A percentile compares a stretch with the other conserved stretches of the same genome.
These are phyloP conservation scores for Drosophila paramelanica DNA, from an alignment of 2,888 invertebrate species.

Conservation along the genomic window DNA sequence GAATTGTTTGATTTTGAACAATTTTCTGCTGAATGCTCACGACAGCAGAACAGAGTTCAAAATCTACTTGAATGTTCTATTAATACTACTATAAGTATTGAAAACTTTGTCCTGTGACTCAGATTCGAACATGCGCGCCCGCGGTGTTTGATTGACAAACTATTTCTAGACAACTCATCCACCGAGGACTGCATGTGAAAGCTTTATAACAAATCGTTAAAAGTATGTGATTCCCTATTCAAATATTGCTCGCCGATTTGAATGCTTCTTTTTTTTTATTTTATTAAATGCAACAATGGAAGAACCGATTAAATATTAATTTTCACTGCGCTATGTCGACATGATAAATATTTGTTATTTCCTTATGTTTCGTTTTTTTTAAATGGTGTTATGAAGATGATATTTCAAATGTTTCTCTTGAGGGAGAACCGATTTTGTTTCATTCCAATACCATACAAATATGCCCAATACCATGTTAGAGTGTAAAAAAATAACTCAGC, in stretches of 20 bases:
- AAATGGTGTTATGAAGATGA: slow-evolving; percentile 34
- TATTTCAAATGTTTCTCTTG: slow-evolving; percentile 22
- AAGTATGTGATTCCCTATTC: slow-evolving; percentile 61
- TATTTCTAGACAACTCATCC: too few species aligned
- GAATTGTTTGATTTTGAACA: slow-evolving; percentile 58
- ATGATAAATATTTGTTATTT: slow-evolving; percentile 9
- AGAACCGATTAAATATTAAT: slow-evolving; percentile 57
- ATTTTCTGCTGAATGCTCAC: slow-evolving; percentile 83
- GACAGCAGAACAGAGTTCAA: slow-evolving; percentile 79
- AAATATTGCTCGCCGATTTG: slow-evolving; percentile 28
- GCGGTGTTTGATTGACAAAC: too few species aligned
- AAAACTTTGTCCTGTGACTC: too few species aligned
- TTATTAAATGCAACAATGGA: slow-evolving; percentile 67
- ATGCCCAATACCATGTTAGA: slow-evolving; percentile 60
- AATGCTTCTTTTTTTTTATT: not conserved
- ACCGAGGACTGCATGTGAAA: not conserved
- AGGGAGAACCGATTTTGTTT: slow-evolving; percentile 53
- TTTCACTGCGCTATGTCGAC: slow-evolving; percentile 33
- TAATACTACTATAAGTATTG: too few species aligned
- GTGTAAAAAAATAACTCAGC: slow-evolving; percentile 72
- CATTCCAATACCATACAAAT: slow-evolving; percentile 70
- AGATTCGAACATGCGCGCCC: too few species aligned
- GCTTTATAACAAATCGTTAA: slow-evolving; percentile 13
- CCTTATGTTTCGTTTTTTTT: slow-evolving; percentile 3
- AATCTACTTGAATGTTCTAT: slow-evolving; percentile 39